Evolutionary conservation across 2,888 invertebrate genomes (phyloP), one percentile per base, ranked within the genome.

Genomic region (Limnephilus rhombicus): DNA sequence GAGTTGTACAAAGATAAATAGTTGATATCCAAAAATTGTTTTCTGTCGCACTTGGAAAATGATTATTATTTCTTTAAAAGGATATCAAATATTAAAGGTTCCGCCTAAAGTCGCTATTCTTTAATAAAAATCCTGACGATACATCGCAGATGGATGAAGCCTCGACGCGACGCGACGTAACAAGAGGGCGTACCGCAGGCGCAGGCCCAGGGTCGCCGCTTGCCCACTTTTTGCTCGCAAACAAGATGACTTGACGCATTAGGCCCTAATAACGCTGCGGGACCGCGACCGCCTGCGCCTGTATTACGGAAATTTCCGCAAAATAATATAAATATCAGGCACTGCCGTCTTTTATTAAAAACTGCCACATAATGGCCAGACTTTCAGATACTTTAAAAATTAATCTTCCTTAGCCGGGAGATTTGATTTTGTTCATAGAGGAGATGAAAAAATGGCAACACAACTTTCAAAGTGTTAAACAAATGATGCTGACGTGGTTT

Each of bases 201-300:
- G 31, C 31, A 31, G 31, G 31, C 37, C 37, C 37, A 37, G 37
- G 37, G 68, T 18, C 82, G 82, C 15, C 82, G 31, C 82, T n/a
- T 31, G 85, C 37, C 31, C 87, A 90, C 81, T 92, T 90, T 92
- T 92, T 90, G 90, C 80, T 82, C 31, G 80, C 92, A 90, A 90
- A 90, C 92, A 92, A 91, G 92, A 92, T 92, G 92, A 91, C 92
- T 91, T 85, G 88, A 85, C 92, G 92, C 92, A 91, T 92, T 92
- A 92, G 87, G 90, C 87, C 89, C 89, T 89, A 85, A 89, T 91
- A 91, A 85, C 87, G 68, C 53, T 31, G 34, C 68, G 68, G 68
- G 68, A 68, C 68, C 68, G 68, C 68, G 45, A n/a, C 86, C 29
- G 86, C 86, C 53, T 24, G 53, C 13, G n/a, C 86, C 53, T 53